Conservation (phyloP, 2,113 vertebrate species). For the Corythaeola cristata region DNA sequence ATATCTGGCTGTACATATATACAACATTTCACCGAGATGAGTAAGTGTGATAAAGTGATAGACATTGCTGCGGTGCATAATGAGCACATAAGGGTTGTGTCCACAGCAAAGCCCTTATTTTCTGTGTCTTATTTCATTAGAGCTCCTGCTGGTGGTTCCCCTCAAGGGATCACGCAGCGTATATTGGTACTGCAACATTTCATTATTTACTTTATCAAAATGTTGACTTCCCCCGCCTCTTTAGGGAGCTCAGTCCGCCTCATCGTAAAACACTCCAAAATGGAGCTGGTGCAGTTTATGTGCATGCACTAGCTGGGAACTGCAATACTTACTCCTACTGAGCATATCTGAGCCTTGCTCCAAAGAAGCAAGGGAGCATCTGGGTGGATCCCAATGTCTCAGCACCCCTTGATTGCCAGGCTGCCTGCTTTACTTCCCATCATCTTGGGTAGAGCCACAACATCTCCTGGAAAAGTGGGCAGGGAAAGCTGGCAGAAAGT, state of each 20-base stretch:
- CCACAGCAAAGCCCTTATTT: neutral
- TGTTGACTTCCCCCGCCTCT: neutral
- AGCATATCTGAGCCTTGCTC: neutral
- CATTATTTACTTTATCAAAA: constrained; percentile 56
- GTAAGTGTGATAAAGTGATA: neutral
- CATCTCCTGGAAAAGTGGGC: neutral
- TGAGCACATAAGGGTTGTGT: neutral
- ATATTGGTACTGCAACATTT: constrained; percentile 18
- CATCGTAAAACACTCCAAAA: constrained; percentile 15
- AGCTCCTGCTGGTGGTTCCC: neutral
- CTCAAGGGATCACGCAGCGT: neutral
- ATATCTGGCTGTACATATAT: neutral
- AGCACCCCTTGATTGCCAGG: neutral
- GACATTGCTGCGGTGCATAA: neutral
- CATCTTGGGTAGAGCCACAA: neutral
- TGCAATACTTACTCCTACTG: neutral
- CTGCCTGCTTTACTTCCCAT: neutral
- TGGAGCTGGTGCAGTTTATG: neutral
- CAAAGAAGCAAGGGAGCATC: neutral
- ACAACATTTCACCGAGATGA: neutral
- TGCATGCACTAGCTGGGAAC: neutral
- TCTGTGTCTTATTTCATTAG: constrained; percentile 22
- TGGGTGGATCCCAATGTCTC: neutral
- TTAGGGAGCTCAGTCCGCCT: neutral
- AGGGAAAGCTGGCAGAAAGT: neutral